Evolutionary conservation across 1,140 invertebrate species (phyloP).

Genomic region (Daktulosphaira vitifoliae): DNA sequence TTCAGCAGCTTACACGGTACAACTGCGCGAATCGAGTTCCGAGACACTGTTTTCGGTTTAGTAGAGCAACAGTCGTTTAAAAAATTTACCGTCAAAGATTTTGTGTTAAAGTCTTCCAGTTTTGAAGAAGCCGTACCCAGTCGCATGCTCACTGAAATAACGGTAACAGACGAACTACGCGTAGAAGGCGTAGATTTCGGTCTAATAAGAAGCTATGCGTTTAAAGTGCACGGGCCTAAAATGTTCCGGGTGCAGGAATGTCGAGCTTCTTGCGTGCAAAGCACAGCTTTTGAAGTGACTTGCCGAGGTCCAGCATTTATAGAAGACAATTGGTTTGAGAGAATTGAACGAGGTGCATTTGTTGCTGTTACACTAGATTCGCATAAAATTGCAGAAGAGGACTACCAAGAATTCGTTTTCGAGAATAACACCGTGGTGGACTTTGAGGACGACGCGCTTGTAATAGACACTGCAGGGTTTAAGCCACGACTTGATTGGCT

Average conservation of each 20-base stretch:
- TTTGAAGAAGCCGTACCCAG: slow-evolving; percentile 53
- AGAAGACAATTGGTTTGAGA: slow-evolving; percentile 54
- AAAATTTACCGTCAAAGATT: slow-evolving; percentile 58
- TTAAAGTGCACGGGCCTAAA: slow-evolving; percentile 50
- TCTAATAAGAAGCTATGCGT: slow-evolving; percentile 46
- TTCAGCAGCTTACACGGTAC: slow-evolving; percentile 57
- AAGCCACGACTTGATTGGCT: slow-evolving; percentile 49
- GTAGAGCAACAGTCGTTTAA: slow-evolving; percentile 67
- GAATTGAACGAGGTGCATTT: slow-evolving; percentile 52
- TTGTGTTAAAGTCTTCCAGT: slow-evolving; percentile 44
- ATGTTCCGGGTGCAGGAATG: slow-evolving; percentile 56
- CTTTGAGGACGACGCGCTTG: slow-evolving; percentile 51
- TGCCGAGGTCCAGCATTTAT: slow-evolving; percentile 55
- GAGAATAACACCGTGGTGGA: slow-evolving; percentile 54
- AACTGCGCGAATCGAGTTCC: slow-evolving; percentile 46
- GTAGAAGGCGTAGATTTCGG: slow-evolving; percentile 45
- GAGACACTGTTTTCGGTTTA: slow-evolving; percentile 49
- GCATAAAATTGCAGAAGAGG: slow-evolving; percentile 39
- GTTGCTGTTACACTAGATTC: slow-evolving; percentile 49
- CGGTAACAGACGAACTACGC: slow-evolving; percentile 54
- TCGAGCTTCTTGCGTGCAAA: slow-evolving; percentile 50
- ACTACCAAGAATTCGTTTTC: slow-evolving; percentile 49
- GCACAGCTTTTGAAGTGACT: slow-evolving; percentile 55
- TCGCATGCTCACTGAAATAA: slow-evolving; percentile 60
- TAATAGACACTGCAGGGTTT: slow-evolving; percentile 51